Base-by-base conservation (phyloP, 2,888 invertebrate species). In the Catocala fraxini region DNA sequence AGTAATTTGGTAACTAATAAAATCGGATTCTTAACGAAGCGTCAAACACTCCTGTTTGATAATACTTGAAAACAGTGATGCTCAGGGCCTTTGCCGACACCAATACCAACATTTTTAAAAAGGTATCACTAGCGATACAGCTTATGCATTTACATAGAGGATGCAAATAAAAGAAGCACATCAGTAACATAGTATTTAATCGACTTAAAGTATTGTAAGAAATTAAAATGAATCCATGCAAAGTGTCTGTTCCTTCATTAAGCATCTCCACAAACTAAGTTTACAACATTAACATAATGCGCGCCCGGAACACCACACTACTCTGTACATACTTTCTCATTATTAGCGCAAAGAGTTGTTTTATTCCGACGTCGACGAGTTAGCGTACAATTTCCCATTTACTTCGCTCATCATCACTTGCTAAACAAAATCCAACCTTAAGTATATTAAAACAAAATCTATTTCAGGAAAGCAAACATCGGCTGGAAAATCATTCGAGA, bases 301-400 rank as follows among this genome's bases (percentile, higher is more conserved):
- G 9, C 11, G 13, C 69, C 72, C 78, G 84, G 74, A 75, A 35
- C 41, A 10, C 4, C 39, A 10, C 41, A 4, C 59, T 86, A 77
- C 82, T 79, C 90, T 90, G 76, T 68, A 63, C 75, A 72, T 80
- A 86, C 89, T 88, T 87, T 85, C 92, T 93, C 93, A 93, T 93
- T 93, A 93, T 92, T 88, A 92, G 88, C 88, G 90, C 90, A 87
- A 91, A 91, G 93, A 91, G 93, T 93, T 93, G 93, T 93, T 93
- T 93, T 93, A 92, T 91, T 91, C 88, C 82, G 73, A 71, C 87
- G 89, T 85, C 88, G 86, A 80, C 84, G 89, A 91, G 91, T 93
- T 92, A 90, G 90, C 86, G 81, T 83, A 90, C 93, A 90, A 93
- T 93, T 93, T 93, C 93, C 93, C 90, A 92, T 89, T 90, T 89